phyloP scores from a whole-genome alignment of 2,888 invertebrate species.

The Pilophorus perplexus region DNA sequence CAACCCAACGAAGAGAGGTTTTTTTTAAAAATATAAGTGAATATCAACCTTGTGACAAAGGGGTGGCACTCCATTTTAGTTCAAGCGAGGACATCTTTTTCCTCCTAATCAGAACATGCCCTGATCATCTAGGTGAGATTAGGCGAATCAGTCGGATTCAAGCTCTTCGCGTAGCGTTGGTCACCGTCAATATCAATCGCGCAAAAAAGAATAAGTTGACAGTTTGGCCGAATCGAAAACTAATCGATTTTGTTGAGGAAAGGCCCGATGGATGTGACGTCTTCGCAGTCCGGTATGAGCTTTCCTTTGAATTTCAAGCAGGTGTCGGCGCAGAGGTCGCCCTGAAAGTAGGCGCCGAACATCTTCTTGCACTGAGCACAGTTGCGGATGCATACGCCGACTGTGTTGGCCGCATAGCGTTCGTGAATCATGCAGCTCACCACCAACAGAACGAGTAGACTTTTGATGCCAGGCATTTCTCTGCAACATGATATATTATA shows the following conservation, averaged over 20 bases:
- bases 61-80: too few species aligned
- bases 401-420: conserved; percentile 45
- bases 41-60: too few species aligned
- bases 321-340: conserved; percentile 78
- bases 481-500: conserved; percentile 26
- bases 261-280: conserved; percentile 73
- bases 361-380: conserved; percentile 88
- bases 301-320: conserved; percentile 81
- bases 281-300: conserved; percentile 81
- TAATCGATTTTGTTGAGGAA: conserved; percentile 67
- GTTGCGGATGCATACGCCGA: conserved; percentile 75
- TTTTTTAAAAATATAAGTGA: too few species aligned
- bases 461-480: conserved; percentile 20
- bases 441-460: conserved; percentile 22
- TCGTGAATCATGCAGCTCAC: conserved; percentile 19
- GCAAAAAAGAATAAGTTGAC: too few species aligned
- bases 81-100: too few species aligned
- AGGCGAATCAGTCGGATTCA: too few species aligned
- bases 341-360: conserved; percentile 83
- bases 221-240: too few species aligned
- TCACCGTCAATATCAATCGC: too few species aligned
- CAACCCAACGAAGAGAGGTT: too few species aligned
- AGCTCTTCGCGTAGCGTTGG: too few species aligned
- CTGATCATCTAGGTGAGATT: too few species aligned
- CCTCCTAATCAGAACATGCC: too few species aligned